Percentiles rank a stretch among this genome's conserved stretches.
phyloP scores from a whole-genome alignment of 2,888 invertebrate genomes.

The Baccha elongata region DNA sequence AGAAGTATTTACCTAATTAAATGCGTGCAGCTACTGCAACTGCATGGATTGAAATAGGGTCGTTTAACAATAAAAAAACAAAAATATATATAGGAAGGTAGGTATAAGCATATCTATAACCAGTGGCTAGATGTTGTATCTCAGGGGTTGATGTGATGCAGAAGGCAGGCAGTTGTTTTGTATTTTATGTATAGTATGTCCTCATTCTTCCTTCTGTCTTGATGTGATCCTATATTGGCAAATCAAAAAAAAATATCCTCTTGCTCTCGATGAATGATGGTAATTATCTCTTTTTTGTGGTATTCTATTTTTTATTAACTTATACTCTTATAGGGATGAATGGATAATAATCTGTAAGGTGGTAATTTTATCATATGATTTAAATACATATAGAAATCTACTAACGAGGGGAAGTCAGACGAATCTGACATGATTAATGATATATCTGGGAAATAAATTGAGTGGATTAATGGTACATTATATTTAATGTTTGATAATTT shows the following conservation, averaged over 20 bases:
- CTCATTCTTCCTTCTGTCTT: slow-evolving; percentile 4
- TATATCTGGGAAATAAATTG: slow-evolving; percentile 66
- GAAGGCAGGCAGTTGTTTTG: slow-evolving; percentile 44
- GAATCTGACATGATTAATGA: slow-evolving; percentile 71
- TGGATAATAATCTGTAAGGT: slow-evolving; percentile 64
- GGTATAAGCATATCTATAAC: slow-evolving; percentile 3
- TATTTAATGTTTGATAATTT: slow-evolving; percentile 63
- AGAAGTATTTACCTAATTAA: slow-evolving; percentile 56
- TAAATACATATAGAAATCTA: slow-evolving; percentile 6
- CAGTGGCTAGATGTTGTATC: slow-evolving; percentile 30
- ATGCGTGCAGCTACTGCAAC: slow-evolving; percentile 59
- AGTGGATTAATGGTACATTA: slow-evolving; percentile 66
- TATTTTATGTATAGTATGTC: slow-evolving; percentile 1
- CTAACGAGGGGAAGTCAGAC: slow-evolving; percentile 50
- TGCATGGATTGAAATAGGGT: slow-evolving; percentile 51
- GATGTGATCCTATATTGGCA: background rate
- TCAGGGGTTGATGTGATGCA: slow-evolving; percentile 62
- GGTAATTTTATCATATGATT: slow-evolving; percentile 39
- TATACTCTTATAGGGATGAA: slow-evolving; percentile 53
- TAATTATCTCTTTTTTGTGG: slow-evolving; percentile 71
- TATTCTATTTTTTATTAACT: too few relatives aligned
- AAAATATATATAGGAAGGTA: too few relatives aligned
- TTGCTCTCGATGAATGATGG: slow-evolving; percentile 59
- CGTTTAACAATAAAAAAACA: slow-evolving; percentile 54
- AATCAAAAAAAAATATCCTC: slow-evolving; percentile 40